Percentiles rank a stretch among this genome's conserved stretches.
Evolutionary conservation across 2,797 vertebrate genomes (phyloP).

Genomic region (Echeneis naucrates): DNA sequence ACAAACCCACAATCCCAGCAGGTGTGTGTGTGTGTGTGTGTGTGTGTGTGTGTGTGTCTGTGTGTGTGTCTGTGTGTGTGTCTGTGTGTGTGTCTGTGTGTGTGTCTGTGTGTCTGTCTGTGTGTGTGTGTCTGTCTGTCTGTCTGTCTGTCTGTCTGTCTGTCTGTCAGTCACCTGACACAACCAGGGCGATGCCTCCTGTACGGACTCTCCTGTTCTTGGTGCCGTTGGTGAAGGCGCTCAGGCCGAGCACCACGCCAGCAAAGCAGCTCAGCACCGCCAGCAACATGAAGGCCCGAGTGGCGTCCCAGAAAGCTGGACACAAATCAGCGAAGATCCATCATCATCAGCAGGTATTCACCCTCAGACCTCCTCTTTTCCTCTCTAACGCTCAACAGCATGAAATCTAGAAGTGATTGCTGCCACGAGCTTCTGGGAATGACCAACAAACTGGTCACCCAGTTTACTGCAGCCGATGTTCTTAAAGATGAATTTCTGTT

Average conservation of each 20-base stretch:
- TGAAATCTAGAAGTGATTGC: not conserved
- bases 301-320: conserved; percentile 89
- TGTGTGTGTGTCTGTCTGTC: not conserved
- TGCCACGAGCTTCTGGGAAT: not conserved
- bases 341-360: not conserved
- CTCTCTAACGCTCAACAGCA: not conserved
- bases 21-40: not conserved
- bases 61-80: no score
- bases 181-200: conserved; percentile 84
- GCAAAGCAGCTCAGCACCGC: conserved; percentile 85
- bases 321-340: conserved; percentile 15
- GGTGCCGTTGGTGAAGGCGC: conserved; percentile 79
- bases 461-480: no score
- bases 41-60: no score
- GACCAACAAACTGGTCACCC: not conserved
- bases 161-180: conserved; percentile 84
- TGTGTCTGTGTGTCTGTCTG: no score
- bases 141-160: no score
- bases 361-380: not conserved
- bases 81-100: no score
- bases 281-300: conserved; percentile 89
- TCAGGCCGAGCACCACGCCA: conserved; percentile 85
- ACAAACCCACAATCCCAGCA: no score
- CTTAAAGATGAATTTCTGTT: no score
- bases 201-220: conserved; percentile 79